Conservation (phyloP, 2,888 invertebrate species). For the Nematopogon swammerdamellus region DNA sequence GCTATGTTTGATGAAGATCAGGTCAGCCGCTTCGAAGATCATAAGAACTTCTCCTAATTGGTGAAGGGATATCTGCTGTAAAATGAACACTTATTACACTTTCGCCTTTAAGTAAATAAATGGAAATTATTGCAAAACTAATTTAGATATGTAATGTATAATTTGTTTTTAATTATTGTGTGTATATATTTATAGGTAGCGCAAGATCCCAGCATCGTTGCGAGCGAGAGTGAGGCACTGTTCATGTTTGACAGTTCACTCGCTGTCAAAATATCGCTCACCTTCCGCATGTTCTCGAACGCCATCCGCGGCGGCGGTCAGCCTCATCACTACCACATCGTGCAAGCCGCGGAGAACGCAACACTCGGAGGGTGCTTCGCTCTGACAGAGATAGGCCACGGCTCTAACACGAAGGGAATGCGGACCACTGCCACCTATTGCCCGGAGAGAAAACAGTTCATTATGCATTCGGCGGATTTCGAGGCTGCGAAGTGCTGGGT, state of each 20-base stretch:
- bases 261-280: constrained; percentile 63
- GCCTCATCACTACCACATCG: constrained; percentile 55
- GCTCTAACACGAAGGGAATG: constrained; percentile 87
- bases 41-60: no score
- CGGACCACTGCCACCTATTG: constrained; percentile 82
- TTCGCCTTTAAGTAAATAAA: no score
- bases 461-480: constrained; percentile 82
- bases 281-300: constrained; percentile 64
- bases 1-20: no score
- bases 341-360: constrained; percentile 35
- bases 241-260: constrained; percentile 61
- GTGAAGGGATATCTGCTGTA: no score
- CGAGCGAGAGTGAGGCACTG: constrained; percentile 50
- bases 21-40: no score
- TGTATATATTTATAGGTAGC: constrained; percentile 31
- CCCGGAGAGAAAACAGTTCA: constrained; percentile 68
- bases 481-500: constrained; percentile 94
- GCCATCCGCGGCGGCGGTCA: constrained; percentile 64
- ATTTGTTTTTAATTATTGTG: no score
- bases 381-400: constrained; percentile 87
- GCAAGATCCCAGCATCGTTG: constrained; percentile 40
- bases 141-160: no score
- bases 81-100: no score
- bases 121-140: no score
- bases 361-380: constrained; percentile 65